phyloP scores from a whole-genome alignment of 2,797 vertebrate genomes.

The Thalassophryne amazonica region DNA sequence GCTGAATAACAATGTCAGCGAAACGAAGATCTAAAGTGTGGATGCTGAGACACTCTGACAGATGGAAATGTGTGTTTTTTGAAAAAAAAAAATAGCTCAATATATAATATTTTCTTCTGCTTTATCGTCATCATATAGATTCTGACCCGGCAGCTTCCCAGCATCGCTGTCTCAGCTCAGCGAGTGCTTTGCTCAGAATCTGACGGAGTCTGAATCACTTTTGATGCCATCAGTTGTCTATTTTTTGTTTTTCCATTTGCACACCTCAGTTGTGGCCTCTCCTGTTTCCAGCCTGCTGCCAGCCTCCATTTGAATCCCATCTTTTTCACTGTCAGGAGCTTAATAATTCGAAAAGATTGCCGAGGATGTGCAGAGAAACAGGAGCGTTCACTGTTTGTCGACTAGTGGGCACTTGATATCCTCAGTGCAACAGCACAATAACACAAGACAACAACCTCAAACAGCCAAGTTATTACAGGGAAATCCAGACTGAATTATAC shows the following conservation, averaged over 20 bases:
- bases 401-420: not conserved
- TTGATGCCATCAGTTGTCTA: too few relatives aligned
- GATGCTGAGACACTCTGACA: conserved; percentile 25
- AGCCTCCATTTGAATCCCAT: not conserved
- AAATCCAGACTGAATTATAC: not conserved
- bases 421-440: not conserved
- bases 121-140: not conserved
- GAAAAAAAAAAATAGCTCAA: too few relatives aligned
- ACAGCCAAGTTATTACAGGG: conserved; percentile 1
- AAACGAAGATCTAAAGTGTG: conserved; percentile 32
- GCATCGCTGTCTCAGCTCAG: not conserved
- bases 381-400: not conserved
- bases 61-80: conserved; percentile 27
- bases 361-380: not conserved
- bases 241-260: not conserved
- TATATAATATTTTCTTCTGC: not conserved
- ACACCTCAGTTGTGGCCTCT: not conserved
- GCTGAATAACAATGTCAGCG: conserved; percentile 19
- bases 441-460: not conserved
- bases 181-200: not conserved
- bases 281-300: not conserved
- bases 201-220: too few relatives aligned
- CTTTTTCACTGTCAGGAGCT: not conserved
- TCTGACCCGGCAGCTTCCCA: conserved; percentile 1
- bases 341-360: not conserved